Evolutionary conservation across 2,113 vertebrate genomes (phyloP).

Genomic region (Serinus canaria): DNA sequence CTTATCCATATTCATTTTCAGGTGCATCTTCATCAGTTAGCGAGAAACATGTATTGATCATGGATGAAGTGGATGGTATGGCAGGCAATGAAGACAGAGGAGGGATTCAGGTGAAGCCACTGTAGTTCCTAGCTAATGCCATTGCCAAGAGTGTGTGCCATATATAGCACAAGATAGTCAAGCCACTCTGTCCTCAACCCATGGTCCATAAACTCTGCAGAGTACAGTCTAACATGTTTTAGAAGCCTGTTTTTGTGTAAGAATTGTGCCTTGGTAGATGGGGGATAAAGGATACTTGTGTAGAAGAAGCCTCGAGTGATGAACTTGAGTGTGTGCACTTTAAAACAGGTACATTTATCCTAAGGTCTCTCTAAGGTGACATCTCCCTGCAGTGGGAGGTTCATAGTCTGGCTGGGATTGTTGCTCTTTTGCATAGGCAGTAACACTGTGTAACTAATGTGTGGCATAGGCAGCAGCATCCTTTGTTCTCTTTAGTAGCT

Average conservation of each 20-base stretch:
- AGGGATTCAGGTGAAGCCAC: conserved; percentile 87
- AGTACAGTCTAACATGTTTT: neutral
- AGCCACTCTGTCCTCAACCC: neutral
- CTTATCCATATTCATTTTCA: conserved; percentile 59
- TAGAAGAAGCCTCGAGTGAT: neutral
- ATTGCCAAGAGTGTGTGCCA: neutral
- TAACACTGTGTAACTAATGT: neutral
- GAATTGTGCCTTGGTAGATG: neutral
- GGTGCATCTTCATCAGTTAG: conserved; percentile 82
- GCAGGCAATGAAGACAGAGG: conserved; percentile 96
- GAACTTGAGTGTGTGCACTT: neutral
- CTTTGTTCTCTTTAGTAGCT: neutral
- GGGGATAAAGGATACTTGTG: rapidly evolving
- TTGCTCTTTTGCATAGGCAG: neutral
- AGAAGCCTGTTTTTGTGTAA: neutral
- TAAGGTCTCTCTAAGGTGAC: neutral
- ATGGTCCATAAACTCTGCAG: neutral
- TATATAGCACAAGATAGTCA: neutral
- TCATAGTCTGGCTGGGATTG: neutral
- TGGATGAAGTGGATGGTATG: conserved; percentile 99
- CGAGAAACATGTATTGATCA: conserved; percentile 89
- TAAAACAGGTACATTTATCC: neutral
- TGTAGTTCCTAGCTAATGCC: neutral
- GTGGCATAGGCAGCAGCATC: neutral
- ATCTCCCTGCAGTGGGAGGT: neutral